Base-by-base conservation (phyloP, 2,113 vertebrate genomes). In the Muntiacus reevesi region DNA sequence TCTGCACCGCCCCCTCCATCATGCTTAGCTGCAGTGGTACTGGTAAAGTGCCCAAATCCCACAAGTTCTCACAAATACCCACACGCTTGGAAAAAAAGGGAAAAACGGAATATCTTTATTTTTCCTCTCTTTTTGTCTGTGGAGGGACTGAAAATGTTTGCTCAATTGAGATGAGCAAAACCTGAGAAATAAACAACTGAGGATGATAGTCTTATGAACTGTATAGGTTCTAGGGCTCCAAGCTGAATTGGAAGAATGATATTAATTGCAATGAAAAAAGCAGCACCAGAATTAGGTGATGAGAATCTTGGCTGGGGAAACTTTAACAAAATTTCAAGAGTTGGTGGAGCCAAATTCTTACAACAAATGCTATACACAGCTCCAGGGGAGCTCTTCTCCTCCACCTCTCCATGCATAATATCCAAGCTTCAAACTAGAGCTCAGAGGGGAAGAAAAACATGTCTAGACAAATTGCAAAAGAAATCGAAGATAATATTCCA, bases 31-130 rank as follows among this genome's bases (percentile, higher is more conserved):
- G 71, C 7, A 52, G 23, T 10, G 4, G n/a, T 3, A 16, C 55
- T 74, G 55, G 40, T 33, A 17, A 96, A 71, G 9, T 86, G 60
- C 47, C 78, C 59, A 87, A 52, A 43, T 16, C 60, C 33, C 7
- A 36, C n/a, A 67, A 76, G 78, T 96, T 95, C 87, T 96, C 93
- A 57, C 52, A 94, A 85, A 86, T 55, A 86, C 43, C 86, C 62
- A 89, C 43, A 71, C 8, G 62, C 60, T 91, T 91, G 55, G 47
- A 71, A 86, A 86, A 93, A 55, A 93, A 90, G 36, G 36, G 36
- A 50, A 50, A 50, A 64, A 2, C 36, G 14, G 40, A 76, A 81
- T 94, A 87, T 36, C n/a, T 88, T 94, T 64, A 57, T 47, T 30
- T 60, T 95, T 86, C 43, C 28, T 93, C 60, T 47, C 55, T 28